A percentile compares a stretch with the other conserved stretches of the same genome.
phyloP scores from a whole-genome alignment of 1,140 invertebrate genomes.

The Eurosta solidaginis region DNA sequence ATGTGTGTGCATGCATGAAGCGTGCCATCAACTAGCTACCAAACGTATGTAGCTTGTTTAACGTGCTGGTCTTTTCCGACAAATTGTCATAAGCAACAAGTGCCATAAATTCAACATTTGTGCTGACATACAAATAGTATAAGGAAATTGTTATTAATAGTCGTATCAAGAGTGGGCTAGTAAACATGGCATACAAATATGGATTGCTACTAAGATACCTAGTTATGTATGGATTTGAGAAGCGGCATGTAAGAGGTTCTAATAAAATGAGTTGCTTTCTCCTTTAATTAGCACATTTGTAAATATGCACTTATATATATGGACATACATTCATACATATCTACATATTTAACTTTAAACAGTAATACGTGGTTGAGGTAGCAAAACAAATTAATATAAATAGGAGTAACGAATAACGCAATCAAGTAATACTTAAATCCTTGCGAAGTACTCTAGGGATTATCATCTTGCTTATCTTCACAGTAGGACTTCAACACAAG shows the following conservation, averaged over 20 bases:
- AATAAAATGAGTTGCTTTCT: not conserved
- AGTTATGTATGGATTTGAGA: not conserved
- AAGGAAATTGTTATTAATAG: slow-evolving; percentile 12
- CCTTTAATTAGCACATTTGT: not conserved
- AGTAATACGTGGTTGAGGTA: not conserved
- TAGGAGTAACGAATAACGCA: too few relatives aligned
- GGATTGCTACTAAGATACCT: not conserved
- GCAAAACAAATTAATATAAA: too few relatives aligned
- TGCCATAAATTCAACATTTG: slow-evolving; percentile 4
- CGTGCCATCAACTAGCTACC: not conserved
- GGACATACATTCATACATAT: too few relatives aligned
- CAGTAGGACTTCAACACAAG: too few relatives aligned
- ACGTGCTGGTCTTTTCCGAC: not conserved
- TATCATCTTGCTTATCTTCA: too few relatives aligned
- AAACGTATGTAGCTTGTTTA: not conserved
- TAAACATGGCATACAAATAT: not conserved
- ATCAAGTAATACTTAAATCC: too few relatives aligned
- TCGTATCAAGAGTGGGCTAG: not conserved
- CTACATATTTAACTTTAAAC: not conserved
- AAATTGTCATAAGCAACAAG: slow-evolving; percentile 21
- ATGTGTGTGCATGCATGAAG: too few relatives aligned
- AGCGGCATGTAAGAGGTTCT: not conserved
- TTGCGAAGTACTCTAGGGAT: too few relatives aligned
- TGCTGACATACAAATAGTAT: slow-evolving; percentile 9
- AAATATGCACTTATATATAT: not conserved